Evolutionary conservation across 2,888 invertebrate genomes (phyloP).

Genomic region (Dolichomitus sp.): DNA sequence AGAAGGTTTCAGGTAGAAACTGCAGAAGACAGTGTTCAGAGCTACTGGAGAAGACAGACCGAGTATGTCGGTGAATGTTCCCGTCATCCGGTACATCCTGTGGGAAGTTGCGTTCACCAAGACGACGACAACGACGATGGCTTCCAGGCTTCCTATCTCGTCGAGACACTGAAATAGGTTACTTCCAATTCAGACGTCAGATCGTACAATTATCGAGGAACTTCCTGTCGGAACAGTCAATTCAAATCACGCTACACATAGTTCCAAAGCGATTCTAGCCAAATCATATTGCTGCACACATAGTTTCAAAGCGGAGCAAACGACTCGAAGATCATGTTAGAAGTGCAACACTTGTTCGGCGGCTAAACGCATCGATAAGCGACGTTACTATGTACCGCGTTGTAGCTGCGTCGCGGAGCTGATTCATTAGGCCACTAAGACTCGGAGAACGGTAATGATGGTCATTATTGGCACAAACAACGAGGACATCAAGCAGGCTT

Average conservation of each 20-base stretch:
- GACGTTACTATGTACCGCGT: neutral
- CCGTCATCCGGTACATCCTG: slow-evolving; percentile 27
- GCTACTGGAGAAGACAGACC: slow-evolving; percentile 6
- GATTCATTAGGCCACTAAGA: neutral
- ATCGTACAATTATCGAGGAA: slow-evolving; percentile 44
- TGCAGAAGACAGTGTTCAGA: neutral
- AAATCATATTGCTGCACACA: neutral
- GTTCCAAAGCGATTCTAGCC: neutral
- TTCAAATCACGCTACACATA: slow-evolving; percentile 39
- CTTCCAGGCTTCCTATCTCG: slow-evolving; percentile 7
- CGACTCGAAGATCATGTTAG: neutral
- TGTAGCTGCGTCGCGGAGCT: neutral
- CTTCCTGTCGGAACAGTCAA: slow-evolving; percentile 33
- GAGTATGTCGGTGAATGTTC: slow-evolving; percentile 39
- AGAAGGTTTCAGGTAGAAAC: slow-evolving; percentile 13
- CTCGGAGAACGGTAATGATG: neutral
- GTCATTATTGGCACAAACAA: neutral
- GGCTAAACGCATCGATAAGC: slow-evolving; percentile 1
- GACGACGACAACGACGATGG: slow-evolving; percentile 1
- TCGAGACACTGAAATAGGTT: slow-evolving; percentile 16
- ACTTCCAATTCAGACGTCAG: slow-evolving; percentile 30
- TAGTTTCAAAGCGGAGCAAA: neutral
- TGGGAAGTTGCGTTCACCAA: slow-evolving; percentile 33
- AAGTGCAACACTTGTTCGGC: neutral
- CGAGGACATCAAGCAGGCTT: neutral